phyloP scores from a whole-genome alignment of 2,888 invertebrate species.

The Amphipyra tragopoginis region DNA sequence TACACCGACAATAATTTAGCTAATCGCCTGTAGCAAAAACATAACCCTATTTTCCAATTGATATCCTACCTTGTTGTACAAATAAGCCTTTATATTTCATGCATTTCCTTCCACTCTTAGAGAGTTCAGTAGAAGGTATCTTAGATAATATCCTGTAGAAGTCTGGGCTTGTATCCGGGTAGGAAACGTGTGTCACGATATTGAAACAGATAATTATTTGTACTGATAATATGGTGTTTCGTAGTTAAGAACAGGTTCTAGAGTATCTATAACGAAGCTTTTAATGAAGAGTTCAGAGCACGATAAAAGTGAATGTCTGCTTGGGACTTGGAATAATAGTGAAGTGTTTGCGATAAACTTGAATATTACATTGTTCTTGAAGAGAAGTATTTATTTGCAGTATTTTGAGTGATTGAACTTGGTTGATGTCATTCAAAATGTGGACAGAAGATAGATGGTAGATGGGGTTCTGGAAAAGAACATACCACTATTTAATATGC shows the following conservation, averaged over 20 bases:
- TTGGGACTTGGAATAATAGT: neutral
- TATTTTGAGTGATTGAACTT: too few species aligned
- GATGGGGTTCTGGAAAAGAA: too few species aligned
- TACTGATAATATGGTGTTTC: constrained; percentile 27
- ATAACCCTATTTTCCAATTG: constrained; percentile 1
- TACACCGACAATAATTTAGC: neutral
- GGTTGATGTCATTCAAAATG: too few species aligned
- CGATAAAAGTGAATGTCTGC: constrained; percentile 10
- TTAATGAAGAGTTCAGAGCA: constrained; percentile 10
- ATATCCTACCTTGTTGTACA: neutral
- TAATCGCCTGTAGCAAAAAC: neutral
- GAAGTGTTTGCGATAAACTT: neutral
- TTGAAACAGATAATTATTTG: constrained; percentile 35
- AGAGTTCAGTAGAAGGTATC: constrained; percentile 23
- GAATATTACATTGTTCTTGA: neutral
- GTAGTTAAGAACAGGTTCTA: constrained; percentile 16
- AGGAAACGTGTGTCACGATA: constrained; percentile 56
- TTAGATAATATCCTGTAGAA: constrained; percentile 58
- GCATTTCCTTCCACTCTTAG: constrained; percentile 20
- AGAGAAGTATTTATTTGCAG: neutral
- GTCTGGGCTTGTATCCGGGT: constrained; percentile 46
- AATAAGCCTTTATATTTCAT: constrained; percentile 13
- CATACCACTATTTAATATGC: too few species aligned
- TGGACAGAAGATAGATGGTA: too few species aligned
- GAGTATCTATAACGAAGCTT: constrained; percentile 8